Conservation (phyloP, 2,113 vertebrate species). For the Percina caprodes region DNA sequence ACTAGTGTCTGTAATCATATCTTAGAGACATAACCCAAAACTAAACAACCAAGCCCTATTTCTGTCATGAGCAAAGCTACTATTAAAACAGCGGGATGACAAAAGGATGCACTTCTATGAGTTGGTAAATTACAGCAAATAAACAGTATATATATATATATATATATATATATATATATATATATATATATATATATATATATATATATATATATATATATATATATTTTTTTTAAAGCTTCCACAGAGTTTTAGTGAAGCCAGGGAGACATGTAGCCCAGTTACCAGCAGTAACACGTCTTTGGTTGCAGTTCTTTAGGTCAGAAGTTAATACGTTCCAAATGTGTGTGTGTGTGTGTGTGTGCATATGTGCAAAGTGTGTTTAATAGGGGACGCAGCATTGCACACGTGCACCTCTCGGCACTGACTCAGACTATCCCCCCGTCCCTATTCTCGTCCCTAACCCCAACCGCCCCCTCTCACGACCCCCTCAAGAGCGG, state of each 20-base stretch:
- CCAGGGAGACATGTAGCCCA: constrained; percentile 45
- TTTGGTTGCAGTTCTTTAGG: constrained; percentile 63
- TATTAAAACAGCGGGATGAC: constrained; percentile 55
- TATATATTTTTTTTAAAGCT: background rate
- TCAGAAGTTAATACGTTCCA: constrained; percentile 80
- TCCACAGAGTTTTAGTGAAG: constrained; percentile 20
- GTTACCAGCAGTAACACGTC: constrained; percentile 48
- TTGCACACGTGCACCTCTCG: constrained; percentile 71
- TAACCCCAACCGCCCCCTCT: constrained; percentile 51
- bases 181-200: too few species aligned
- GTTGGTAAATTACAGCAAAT: constrained; percentile 59
- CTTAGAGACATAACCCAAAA: constrained; percentile 34
- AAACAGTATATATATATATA: too few species aligned
- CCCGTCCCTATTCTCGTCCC: constrained; percentile 17
- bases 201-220: too few species aligned
- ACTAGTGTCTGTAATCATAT: constrained; percentile 50
- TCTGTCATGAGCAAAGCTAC: constrained; percentile 50
- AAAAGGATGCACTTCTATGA: constrained; percentile 57
- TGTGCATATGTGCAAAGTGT: background rate
- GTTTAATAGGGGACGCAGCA: constrained; percentile 27
- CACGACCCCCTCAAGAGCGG: constrained; percentile 41
- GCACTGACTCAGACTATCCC: constrained; percentile 48
- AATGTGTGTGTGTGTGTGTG: constrained; percentile 63
- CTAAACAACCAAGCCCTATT: constrained; percentile 48
- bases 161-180: too few species aligned